Evolutionary conservation across 2,797 vertebrate species (phyloP), one percentile per base, ranked within the genome.

Genomic region (Sternotherus odoratus): DNA sequence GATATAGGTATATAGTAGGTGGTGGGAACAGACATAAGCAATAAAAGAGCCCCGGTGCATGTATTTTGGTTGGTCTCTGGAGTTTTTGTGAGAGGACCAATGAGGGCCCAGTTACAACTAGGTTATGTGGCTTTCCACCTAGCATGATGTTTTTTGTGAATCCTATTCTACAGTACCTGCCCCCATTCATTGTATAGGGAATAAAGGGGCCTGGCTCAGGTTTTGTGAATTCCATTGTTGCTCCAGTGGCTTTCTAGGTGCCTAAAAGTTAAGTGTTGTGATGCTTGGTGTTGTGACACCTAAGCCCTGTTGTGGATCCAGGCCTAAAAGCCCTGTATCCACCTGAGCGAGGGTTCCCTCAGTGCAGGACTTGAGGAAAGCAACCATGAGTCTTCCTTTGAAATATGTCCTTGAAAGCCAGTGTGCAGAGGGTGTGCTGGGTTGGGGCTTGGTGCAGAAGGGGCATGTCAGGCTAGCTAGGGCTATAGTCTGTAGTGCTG

Each of bases 351-450:
- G 53, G 51, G 53, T 79, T 79, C 39, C 79, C 85, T 23, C 72
- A 5, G 1, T 12, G 81, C 33, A 12, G 74, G 26, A 50, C 54
- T 4, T 26, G 81, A 43, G 53, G 85, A 36, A 50, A 36, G 36
- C 19, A 75, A 83, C 48, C 0, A 0, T 0, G 66, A 19, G 23
- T 46, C 2, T 54, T 36, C 30, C 7, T 0, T 36, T 30, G 89
- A n/a, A 30, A 23, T 36, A 50, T n/a, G 69, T 30, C 33, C 16
- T 10, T 1, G 0, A 54, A 28, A 89, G 30, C 30, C 63, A 28
- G 43, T 43, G 39, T 74, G 19, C 4, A 6, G 4, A 3, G 26
- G 43, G 1, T 43, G 50, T 54, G 79, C 0, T 1, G 54, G 85
- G 24, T n/a, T 19, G 33, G 9, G n/a, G 9, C n/a, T 21, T 36